Evolutionary conservation across 2,113 vertebrate species (phyloP), one percentile per base, ranked within the genome.

Genomic region (Oceanodroma tethys): DNA sequence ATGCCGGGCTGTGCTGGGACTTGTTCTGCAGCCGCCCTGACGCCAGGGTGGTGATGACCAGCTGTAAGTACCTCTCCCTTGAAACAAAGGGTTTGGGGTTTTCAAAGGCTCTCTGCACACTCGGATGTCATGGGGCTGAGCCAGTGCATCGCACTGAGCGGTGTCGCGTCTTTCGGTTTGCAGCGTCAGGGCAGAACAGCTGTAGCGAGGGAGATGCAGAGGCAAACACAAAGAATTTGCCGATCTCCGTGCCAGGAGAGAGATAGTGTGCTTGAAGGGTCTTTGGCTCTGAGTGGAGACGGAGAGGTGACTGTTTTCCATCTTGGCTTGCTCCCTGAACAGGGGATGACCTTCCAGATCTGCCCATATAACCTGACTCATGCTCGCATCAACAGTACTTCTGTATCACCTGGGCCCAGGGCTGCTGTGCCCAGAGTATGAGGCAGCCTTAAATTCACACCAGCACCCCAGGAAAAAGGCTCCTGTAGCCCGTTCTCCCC

Each of bases 151-250:
- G 0, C 25, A 2, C 4, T 1, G 68, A 63, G 48, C 1, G 1
- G 9, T 25, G 47, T 3, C 1, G 48, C 48, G 17, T n/a, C 79
- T 50, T 17, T 6, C 66, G 42, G 59, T 40, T 27, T n/a, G 53
- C 26, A 23, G 65, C 42, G 15, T 23, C 16, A 4, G 47, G 60
- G 52, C 30, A 70, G 36, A 81, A 19, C 16, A 53, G 23, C 47
- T 0, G 0, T 2, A 1, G 38, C 0, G 1, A 36, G 19, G 26
- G 13, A 40, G 17, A 21, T 34, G 25, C 45, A 10, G 63, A 50
- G 19, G 45, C 16, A 52, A 55, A 45, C 0, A 2, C 4, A 19
- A 18, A 45, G 47, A 56, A 50, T n/a, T 45, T 79, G 47, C 68
- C 22, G 29, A 22, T 55, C 22, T 75, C 25, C 0, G 0, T 45